phyloP scores from a whole-genome alignment of 2,113 vertebrate species.

The Siniperca chuatsi region DNA sequence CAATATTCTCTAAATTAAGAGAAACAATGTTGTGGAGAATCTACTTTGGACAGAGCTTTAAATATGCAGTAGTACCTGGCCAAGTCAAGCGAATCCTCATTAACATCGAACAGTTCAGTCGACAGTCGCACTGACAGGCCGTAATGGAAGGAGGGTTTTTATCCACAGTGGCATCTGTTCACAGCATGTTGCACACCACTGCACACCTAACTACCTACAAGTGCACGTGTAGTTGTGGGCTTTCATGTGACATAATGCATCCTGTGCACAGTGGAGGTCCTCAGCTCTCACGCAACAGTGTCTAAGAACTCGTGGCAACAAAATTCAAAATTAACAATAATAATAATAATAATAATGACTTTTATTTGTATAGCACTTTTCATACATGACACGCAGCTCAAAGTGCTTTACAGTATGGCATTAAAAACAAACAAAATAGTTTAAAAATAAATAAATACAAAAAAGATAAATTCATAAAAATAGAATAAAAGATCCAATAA shows the following conservation, averaged over 20 bases:
- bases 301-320: neutral
- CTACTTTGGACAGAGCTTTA: neutral
- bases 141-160: constrained; percentile 55
- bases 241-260: constrained; percentile 34
- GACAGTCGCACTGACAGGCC: constrained; percentile 12
- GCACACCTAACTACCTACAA: constrained; percentile 44
- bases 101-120: constrained; percentile 54
- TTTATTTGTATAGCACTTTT: too few species aligned
- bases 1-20: neutral
- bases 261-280: constrained; percentile 6
- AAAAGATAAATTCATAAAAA: too few species aligned
- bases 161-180: constrained; percentile 67
- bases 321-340: too few species aligned
- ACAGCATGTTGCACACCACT: constrained; percentile 63
- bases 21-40: neutral
- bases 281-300: neutral
- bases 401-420: too few species aligned
- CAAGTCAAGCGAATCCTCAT: constrained; percentile 33
- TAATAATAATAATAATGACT: too few species aligned
- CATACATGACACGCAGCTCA: too few species aligned
- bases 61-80: neutral
- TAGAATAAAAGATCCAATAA: too few species aligned
- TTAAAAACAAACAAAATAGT: too few species aligned
- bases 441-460: too few species aligned
- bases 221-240: constrained; percentile 3